Conservation (phyloP, 2,797 vertebrate species). For the Phalanger gymnotis region DNA sequence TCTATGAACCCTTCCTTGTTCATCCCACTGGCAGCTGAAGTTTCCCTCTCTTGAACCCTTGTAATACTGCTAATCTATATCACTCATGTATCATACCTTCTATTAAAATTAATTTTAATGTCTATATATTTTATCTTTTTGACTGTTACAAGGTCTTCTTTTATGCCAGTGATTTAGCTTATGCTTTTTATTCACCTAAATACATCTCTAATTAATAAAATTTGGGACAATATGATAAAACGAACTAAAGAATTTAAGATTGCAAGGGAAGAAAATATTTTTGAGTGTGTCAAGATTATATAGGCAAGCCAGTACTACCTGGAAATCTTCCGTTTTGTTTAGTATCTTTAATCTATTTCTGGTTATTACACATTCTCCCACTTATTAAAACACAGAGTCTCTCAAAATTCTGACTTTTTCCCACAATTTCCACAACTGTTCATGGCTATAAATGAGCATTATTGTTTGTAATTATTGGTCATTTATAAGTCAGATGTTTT, state of each 20-base stretch:
- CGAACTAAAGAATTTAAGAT: background rate
- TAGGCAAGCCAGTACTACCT: background rate
- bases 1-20: background rate
- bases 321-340: background rate
- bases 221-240: background rate
- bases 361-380: background rate
- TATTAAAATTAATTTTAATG: background rate
- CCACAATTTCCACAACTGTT: background rate
- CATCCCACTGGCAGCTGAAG: background rate
- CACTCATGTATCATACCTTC: background rate
- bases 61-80: background rate
- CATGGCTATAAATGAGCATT: constrained; percentile 12
- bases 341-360: background rate
- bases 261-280: background rate
- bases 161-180: background rate
- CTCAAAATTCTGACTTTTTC: constrained; percentile 7
- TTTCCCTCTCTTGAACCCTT: background rate
- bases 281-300: background rate
- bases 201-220: background rate
- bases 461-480: background rate
- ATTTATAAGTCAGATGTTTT: constrained; percentile 19
- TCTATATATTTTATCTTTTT: background rate
- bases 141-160: background rate
- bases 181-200: background rate
- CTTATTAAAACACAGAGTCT: background rate